phyloP scores from a whole-genome alignment of 2,888 invertebrate species.

The Drosophila fulvimacula region DNA sequence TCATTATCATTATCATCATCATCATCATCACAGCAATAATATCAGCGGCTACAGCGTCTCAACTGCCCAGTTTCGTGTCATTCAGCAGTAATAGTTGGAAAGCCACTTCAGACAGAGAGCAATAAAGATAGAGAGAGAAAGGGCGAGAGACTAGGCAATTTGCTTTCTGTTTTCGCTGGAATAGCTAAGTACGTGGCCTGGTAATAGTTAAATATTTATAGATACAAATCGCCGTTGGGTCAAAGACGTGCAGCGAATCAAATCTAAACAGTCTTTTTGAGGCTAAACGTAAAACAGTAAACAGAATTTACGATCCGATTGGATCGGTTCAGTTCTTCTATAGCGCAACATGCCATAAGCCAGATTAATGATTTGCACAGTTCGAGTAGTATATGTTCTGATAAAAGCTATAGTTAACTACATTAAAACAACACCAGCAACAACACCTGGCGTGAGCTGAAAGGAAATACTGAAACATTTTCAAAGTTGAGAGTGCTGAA shows the following conservation, averaged over 20 bases:
- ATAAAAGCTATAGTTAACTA: background rate
- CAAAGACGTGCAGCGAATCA: constrained; percentile 26
- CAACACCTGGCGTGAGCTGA: background rate
- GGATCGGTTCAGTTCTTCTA: background rate
- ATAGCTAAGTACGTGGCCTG: constrained; percentile 30
- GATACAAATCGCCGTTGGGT: constrained; percentile 32
- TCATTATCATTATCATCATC: constrained; percentile 46
- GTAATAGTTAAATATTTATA: constrained; percentile 33
- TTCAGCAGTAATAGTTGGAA: constrained; percentile 38
- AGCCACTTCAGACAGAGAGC: constrained; percentile 10
- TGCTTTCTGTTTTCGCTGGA: constrained; percentile 24
- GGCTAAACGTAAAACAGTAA: background rate
- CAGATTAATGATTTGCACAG: too few species aligned
- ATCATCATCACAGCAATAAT: constrained; percentile 36
- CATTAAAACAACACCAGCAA: background rate
- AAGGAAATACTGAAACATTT: background rate
- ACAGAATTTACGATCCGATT: background rate
- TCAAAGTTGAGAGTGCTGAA: background rate
- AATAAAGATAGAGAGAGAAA: background rate
- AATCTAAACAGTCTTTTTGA: constrained; percentile 27
- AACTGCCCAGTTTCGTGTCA: constrained; percentile 45
- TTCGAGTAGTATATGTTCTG: background rate
- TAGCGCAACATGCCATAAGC: background rate
- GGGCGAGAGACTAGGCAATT: background rate
- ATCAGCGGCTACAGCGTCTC: constrained; percentile 12